phyloP scores from a whole-genome alignment of 2,797 vertebrate genomes.

The Danio tinwini region DNA sequence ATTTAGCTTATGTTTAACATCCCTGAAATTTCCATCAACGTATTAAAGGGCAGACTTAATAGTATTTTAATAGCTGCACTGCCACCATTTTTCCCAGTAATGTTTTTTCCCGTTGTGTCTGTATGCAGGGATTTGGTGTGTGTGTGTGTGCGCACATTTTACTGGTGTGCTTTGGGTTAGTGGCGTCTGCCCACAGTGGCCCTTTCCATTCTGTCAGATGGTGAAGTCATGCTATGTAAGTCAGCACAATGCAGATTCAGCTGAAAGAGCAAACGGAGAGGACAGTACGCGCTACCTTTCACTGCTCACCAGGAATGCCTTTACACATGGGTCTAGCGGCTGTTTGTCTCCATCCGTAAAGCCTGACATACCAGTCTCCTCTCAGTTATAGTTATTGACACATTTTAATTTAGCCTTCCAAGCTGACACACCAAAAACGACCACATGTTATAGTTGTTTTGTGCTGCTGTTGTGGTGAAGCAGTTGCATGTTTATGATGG shows the following conservation, averaged over 20 bases:
- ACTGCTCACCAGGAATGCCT: conserved; percentile 58
- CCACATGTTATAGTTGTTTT: conserved; percentile 28
- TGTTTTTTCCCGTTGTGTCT: conserved; percentile 36
- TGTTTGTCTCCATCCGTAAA: conserved; percentile 47
- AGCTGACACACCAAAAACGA: conserved; percentile 32
- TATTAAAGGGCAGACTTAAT: conserved; percentile 11
- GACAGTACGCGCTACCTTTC: conserved; percentile 68
- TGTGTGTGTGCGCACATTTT: conserved; percentile 68
- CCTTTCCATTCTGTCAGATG: conserved; percentile 80
- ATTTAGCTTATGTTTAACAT: conserved; percentile 75
- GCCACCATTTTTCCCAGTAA: conserved; percentile 46
- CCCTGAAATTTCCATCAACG: conserved; percentile 71
- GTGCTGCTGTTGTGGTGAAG: conserved; percentile 41
- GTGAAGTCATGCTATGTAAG: conserved; percentile 75
- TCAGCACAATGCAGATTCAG: conserved; percentile 69
- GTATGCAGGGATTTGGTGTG: conserved; percentile 50
- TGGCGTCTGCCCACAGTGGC: conserved; percentile 73
- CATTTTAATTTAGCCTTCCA: conserved; percentile 62
- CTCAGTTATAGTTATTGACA: conserved; percentile 52
- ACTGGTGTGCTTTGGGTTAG: conserved; percentile 71
- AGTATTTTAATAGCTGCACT: conserved; percentile 30
- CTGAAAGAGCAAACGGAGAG: conserved; percentile 52
- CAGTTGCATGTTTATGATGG: conserved; percentile 42
- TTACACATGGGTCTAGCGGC: conserved; percentile 70
- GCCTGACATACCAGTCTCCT: conserved; percentile 27